Conservation (phyloP, 1,140 invertebrate species). For the Formica selysi region DNA sequence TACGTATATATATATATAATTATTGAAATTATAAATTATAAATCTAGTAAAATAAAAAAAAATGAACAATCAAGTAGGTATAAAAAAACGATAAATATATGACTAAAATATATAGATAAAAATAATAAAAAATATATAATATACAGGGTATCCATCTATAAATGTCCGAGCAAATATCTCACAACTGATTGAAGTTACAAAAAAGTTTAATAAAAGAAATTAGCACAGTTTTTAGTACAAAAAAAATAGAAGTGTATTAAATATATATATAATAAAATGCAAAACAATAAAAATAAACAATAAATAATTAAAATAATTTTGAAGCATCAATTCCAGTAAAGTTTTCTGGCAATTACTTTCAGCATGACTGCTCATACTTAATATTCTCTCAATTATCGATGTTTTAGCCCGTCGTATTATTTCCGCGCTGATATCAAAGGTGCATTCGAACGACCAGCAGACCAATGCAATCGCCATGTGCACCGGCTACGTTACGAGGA, state of each 20-base stretch:
- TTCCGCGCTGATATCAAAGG: background rate
- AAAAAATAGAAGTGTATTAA: too few relatives aligned
- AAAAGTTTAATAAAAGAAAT: too few relatives aligned
- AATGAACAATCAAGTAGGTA: too few relatives aligned
- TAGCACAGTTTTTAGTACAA: too few relatives aligned
- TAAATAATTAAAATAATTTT: background rate
- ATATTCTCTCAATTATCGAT: background rate
- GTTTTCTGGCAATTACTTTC: background rate
- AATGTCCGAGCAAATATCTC: too few relatives aligned
- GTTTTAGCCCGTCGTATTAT: background rate
- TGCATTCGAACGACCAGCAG: background rate
- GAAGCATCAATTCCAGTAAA: background rate
- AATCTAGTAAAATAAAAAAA: background rate
- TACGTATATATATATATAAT: too few relatives aligned
- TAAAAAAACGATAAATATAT: background rate
- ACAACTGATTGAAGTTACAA: too few relatives aligned
- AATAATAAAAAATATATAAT: background rate
- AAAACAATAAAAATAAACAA: background rate
- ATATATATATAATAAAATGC: background rate
- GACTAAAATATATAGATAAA: constrained; percentile 6
- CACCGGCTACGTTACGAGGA: background rate
- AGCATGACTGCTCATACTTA: background rate
- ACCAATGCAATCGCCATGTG: background rate
- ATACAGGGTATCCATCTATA: too few relatives aligned
- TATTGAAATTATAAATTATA: background rate